Evolutionary conservation across 2,797 vertebrate species (phyloP).

Genomic region (Novumbra hubbsi): DNA sequence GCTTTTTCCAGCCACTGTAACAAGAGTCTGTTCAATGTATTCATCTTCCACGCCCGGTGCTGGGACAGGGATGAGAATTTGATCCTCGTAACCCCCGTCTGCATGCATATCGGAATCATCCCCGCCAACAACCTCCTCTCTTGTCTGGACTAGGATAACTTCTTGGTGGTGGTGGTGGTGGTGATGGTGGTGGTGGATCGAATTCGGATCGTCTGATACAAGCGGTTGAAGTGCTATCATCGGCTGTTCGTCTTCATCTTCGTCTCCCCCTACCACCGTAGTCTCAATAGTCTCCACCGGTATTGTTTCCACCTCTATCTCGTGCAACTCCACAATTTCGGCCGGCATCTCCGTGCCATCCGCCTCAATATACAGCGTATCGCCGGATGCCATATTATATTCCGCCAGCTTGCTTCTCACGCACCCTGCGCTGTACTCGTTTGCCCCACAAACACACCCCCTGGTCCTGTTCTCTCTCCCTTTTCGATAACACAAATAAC

Average conservation of each 20-base stretch:
- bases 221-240: conserved; percentile 98
- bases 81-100: conserved; percentile 92
- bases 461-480: conserved; percentile 71
- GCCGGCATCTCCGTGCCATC: conserved; percentile 98
- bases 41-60: conserved; percentile 92
- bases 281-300: conserved; percentile 90
- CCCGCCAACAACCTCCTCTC: conserved; percentile 96
- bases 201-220: conserved; percentile 86
- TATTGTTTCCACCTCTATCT: conserved; percentile 93
- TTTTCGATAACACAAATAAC: conserved; percentile 74
- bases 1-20: conserved; percentile 92
- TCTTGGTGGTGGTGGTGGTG: conserved; percentile 83
- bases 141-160: conserved; percentile 97
- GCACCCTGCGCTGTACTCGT: conserved; percentile 32
- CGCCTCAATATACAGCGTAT: conserved; percentile 95
- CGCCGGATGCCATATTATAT: conserved; percentile 93
- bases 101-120: conserved; percentile 92
- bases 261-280: conserved; percentile 88
- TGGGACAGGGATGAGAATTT: conserved; percentile 97
- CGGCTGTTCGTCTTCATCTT: conserved; percentile 88
- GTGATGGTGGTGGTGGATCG: conserved; percentile 79
- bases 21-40: conserved; percentile 95
- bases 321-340: conserved; percentile 96
- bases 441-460: conserved; percentile 57
- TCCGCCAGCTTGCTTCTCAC: conserved; percentile 74